Percentiles rank a stretch among this genome's conserved stretches.
Conservation (phyloP, 2,888 invertebrate genomes). For the Thyatira batis region DNA sequence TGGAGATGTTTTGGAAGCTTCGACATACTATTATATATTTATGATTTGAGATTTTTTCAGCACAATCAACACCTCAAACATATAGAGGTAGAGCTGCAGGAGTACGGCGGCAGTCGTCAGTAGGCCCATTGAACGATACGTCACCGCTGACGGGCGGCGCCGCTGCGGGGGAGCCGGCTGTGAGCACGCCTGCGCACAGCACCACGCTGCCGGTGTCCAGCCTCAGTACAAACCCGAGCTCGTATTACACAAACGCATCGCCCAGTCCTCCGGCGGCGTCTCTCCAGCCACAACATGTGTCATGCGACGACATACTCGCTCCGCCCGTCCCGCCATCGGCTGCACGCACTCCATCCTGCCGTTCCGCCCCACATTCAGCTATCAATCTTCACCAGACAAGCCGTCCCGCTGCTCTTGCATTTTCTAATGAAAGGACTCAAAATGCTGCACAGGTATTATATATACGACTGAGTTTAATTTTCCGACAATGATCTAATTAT, state of each 20-base stretch:
- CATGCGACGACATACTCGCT: conserved; percentile 75
- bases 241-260: conserved; percentile 84
- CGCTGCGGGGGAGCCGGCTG: conserved; percentile 64
- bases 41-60: conserved; percentile 58
- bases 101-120: conserved; percentile 84
- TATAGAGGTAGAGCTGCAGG: conserved; percentile 82
- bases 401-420: conserved; percentile 64
- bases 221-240: conserved; percentile 77
- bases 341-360: conserved; percentile 64
- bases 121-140: conserved; percentile 82
- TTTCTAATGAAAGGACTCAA: conserved; percentile 59
- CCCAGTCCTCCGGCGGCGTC: conserved; percentile 80
- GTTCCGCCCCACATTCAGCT: conserved; percentile 77
- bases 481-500: no score
- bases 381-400: conserved; percentile 73
- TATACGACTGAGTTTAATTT: no score
- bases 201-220: conserved; percentile 80
- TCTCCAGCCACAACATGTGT: conserved; percentile 67
- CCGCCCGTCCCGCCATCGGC: conserved; percentile 54
- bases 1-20: no score
- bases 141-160: conserved; percentile 69
- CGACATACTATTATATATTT: background rate
- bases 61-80: conserved; percentile 84
- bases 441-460: conserved; percentile 47
- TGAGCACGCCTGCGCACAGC: conserved; percentile 76